Evolutionary conservation across 2,888 invertebrate species (phyloP).

Genomic region (Sisyra nigra): DNA sequence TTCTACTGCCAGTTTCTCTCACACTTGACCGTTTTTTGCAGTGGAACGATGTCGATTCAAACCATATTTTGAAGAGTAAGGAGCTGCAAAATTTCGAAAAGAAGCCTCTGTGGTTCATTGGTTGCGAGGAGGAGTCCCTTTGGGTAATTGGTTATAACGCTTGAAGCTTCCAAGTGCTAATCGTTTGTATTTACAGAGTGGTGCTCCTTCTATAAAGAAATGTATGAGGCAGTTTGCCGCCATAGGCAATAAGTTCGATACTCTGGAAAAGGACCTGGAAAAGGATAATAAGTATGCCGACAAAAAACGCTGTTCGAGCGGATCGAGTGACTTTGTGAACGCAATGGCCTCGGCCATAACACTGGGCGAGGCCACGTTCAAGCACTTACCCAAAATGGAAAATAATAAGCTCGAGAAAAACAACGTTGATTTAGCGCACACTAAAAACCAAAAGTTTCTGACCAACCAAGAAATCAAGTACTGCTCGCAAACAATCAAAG

Average conservation of each 20-base stretch:
- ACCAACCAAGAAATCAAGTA: constrained; percentile 4
- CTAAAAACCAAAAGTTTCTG: neutral
- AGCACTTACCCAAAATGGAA: neutral
- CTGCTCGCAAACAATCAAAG: neutral
- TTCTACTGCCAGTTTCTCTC: too few relatives aligned
- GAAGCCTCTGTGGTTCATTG: constrained; percentile 38
- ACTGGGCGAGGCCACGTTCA: constrained; percentile 12
- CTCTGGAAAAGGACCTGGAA: neutral
- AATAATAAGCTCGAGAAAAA: too few relatives aligned
- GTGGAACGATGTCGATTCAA: constrained; percentile 1
- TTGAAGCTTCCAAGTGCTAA: too few relatives aligned
- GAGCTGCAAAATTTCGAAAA: constrained; percentile 17
- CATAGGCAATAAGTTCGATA: neutral
- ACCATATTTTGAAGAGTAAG: neutral
- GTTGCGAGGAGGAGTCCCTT: constrained; percentile 32
- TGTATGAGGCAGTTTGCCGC: constrained; percentile 6
- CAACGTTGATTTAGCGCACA: neutral
- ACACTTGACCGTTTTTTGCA: too few relatives aligned
- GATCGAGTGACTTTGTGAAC: constrained; percentile 19
- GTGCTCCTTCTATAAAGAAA: constrained; percentile 3
- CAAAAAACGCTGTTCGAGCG: constrained; percentile 6
- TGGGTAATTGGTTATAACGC: constrained; percentile 21
- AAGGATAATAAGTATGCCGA: neutral
- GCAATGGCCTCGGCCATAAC: constrained; percentile 18
- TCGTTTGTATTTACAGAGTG: neutral